Conservation (phyloP, 2,797 vertebrate species). For the Dipus sagitta region DNA sequence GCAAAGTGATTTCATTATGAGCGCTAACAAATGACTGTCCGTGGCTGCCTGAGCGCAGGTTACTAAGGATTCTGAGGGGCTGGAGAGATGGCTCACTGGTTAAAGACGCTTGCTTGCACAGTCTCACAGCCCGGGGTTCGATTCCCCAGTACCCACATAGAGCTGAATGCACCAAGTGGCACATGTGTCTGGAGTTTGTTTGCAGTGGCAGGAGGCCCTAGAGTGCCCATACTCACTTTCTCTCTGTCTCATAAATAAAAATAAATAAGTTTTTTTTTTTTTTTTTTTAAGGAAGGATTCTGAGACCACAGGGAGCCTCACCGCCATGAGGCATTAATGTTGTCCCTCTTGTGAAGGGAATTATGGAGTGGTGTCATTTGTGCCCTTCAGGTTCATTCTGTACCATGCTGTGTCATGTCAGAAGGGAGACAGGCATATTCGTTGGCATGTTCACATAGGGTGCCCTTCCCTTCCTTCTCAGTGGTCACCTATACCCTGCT, state of each 20-base stretch:
- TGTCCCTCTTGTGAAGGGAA: not conserved
- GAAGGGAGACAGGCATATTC: not conserved
- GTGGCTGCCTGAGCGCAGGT: not conserved
- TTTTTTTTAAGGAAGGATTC: not conserved
- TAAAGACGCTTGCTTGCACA: too few relatives aligned
- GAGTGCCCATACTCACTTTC: too few relatives aligned
- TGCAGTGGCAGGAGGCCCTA: too few relatives aligned
- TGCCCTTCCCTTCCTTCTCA: constrained; percentile 1
- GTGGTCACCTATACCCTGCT: not conserved
- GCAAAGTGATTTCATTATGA: not conserved
- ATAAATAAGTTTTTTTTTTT: too few relatives aligned
- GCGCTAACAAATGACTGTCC: not conserved
- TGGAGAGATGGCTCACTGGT: too few relatives aligned
- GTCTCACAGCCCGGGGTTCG: too few relatives aligned
- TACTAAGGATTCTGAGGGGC: not conserved
- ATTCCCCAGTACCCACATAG: too few relatives aligned
- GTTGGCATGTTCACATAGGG: not conserved
- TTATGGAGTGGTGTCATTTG: not conserved
- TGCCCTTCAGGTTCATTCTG: not conserved
- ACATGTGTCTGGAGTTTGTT: too few relatives aligned
- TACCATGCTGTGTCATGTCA: not conserved
- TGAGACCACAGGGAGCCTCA: not conserved
- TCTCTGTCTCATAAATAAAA: too few relatives aligned
- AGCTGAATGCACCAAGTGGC: too few relatives aligned
- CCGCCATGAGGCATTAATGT: not conserved